These are phyloP conservation scores for Microchirus variegatus DNA, from an alignment of 2,797 vertebrate species.

Conservation along the genomic window DNA sequence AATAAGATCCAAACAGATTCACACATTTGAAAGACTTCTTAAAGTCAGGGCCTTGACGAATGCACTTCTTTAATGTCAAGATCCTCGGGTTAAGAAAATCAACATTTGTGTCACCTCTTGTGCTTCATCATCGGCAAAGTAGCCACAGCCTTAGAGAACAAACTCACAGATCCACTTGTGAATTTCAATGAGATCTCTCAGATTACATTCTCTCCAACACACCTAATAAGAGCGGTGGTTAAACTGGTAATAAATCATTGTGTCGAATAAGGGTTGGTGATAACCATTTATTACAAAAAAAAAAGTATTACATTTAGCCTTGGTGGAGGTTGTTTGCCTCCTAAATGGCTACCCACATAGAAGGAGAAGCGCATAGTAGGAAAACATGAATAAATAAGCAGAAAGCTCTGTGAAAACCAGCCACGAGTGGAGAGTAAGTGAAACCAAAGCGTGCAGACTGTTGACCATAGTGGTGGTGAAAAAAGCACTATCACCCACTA, in stretches of 20 bases:
- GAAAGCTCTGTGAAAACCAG: conserved; percentile 40
- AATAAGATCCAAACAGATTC: conserved; percentile 23
- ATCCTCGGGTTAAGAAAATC: conserved; percentile 33
- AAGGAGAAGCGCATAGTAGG: conserved; percentile 31
- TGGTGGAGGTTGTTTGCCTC: not conserved
- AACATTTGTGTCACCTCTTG: conserved; percentile 38
- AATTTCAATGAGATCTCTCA: conserved; percentile 51
- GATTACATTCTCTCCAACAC: conserved; percentile 15
- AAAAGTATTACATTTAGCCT: conserved; percentile 29
- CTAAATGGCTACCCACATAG: conserved; percentile 9
- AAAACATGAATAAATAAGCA: conserved; percentile 62
- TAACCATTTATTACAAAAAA: conserved; percentile 36
- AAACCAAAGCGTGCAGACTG: conserved; percentile 30
- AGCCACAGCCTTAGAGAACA: conserved; percentile 58
- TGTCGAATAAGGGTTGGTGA: conserved; percentile 26
- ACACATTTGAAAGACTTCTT: conserved; percentile 14
- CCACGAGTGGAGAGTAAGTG: conserved; percentile 21
- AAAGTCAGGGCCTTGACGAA: conserved; percentile 32
- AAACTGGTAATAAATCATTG: conserved; percentile 35
- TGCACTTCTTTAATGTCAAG: conserved; percentile 38
- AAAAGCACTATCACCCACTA: conserved; percentile 25
- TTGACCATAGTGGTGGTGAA: conserved; percentile 36
- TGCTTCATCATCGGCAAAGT: conserved; percentile 58
- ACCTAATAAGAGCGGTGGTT: conserved; percentile 12
- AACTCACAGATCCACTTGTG: conserved; percentile 35